These are phyloP conservation scores for Willowsia nigromaculata DNA, from an alignment of 2,888 invertebrate species.

Conservation along the genomic window DNA sequence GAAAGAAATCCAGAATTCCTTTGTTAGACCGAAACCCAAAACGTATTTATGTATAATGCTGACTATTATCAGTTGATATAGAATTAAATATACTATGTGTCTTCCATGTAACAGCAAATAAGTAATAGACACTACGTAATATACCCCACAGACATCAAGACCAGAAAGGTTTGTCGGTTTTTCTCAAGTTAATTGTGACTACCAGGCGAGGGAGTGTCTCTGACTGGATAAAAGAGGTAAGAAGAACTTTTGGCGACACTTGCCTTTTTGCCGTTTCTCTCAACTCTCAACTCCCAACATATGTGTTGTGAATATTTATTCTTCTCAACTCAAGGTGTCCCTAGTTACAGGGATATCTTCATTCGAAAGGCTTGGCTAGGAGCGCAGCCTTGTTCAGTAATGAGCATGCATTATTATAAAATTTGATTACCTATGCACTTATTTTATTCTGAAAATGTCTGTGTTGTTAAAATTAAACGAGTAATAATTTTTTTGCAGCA, in stretches of 20 bases:
- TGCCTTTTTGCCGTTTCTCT: slow-evolving; percentile 34
- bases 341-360: too few relatives aligned
- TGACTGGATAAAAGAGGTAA: slow-evolving; percentile 65
- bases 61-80: neutral
- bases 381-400: too few relatives aligned
- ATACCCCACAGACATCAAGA: slow-evolving; percentile 2
- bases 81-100: neutral
- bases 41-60: too few relatives aligned
- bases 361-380: too few relatives aligned
- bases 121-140: neutral
- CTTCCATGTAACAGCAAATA: neutral
- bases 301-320: neutral
- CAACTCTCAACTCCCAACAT: neutral
- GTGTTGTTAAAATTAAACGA: too few relatives aligned
- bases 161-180: slow-evolving; percentile 39
- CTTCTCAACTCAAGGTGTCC: neutral
- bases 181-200: slow-evolving; percentile 63
- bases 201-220: slow-evolving; percentile 63
- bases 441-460: too few relatives aligned
- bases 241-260: slow-evolving; percentile 66
- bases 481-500: too few relatives aligned
- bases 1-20: slow-evolving; percentile 7
- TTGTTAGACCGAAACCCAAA: neutral
- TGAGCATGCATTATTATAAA: too few relatives aligned
- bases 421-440: too few relatives aligned